phyloP scores from a whole-genome alignment of 2,113 vertebrate species.

The Oncorhynchus nerka region DNA sequence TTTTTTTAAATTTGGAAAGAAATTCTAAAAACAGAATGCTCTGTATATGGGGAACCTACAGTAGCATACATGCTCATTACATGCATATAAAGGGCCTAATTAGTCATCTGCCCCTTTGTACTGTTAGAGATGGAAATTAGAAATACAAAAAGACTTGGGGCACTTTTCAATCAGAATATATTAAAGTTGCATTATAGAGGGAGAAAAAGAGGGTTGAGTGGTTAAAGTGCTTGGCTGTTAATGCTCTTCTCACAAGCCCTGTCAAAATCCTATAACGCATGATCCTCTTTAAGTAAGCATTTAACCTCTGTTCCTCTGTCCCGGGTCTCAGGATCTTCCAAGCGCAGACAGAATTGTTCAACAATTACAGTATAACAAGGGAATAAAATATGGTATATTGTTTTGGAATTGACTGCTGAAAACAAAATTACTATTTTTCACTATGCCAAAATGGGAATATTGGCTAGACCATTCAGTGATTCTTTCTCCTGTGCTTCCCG shows the following conservation, averaged over 20 bases:
- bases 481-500: constrained; percentile 73
- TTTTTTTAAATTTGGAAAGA: background rate
- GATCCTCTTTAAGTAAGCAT: background rate
- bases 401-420: constrained; percentile 51
- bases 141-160: constrained; percentile 69
- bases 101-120: constrained; percentile 70
- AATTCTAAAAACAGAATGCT: background rate
- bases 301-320: background rate
- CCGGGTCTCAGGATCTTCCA: constrained; percentile 18
- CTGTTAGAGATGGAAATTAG: constrained; percentile 78
- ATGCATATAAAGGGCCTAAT: constrained; percentile 71
- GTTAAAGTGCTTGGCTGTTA: constrained; percentile 32
- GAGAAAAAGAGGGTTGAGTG: constrained; percentile 30
- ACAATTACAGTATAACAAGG: constrained; percentile 36
- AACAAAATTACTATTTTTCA: constrained; percentile 63
- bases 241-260: background rate
- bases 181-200: constrained; percentile 43
- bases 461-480: constrained; percentile 73
- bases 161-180: constrained; percentile 60
- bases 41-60: background rate
- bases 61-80: constrained; percentile 62
- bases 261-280: background rate
- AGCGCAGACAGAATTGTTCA: constrained; percentile 41
- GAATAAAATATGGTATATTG: constrained; percentile 48
- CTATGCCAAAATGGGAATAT: constrained; percentile 69